phyloP scores from a whole-genome alignment of 2,888 invertebrate genomes.

The Pteria penguin region DNA sequence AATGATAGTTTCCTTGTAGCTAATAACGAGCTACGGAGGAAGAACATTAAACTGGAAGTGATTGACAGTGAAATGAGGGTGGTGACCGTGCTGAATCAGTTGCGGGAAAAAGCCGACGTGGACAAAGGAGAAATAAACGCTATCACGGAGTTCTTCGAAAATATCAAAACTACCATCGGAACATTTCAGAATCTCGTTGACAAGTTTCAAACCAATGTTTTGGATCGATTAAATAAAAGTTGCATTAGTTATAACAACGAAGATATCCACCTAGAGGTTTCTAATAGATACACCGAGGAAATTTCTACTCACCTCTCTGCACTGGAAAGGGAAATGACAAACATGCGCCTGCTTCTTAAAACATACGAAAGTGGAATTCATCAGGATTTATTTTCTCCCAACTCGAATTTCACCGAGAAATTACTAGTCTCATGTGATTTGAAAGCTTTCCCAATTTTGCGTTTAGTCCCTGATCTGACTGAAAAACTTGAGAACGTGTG shows the following conservation, averaged over 20 bases:
- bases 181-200: constrained; percentile 58
- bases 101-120: constrained; percentile 57
- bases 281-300: constrained; percentile 69
- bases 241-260: constrained; percentile 70
- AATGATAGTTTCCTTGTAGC: constrained; percentile 71
- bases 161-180: constrained; percentile 67
- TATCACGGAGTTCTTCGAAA: constrained; percentile 74
- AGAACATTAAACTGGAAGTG: constrained; percentile 62
- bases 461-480: constrained; percentile 73
- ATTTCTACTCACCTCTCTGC: constrained; percentile 64
- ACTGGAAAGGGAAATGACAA: constrained; percentile 59
- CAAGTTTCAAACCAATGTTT: constrained; percentile 69
- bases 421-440: constrained; percentile 73
- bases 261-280: constrained; percentile 67
- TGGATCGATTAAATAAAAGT: constrained; percentile 68
- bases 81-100: constrained; percentile 68
- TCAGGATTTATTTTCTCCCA: constrained; percentile 69
- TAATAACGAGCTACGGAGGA: constrained; percentile 67
- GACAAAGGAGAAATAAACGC: constrained; percentile 64
- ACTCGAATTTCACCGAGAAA: constrained; percentile 67
- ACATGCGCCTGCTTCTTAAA: constrained; percentile 65
- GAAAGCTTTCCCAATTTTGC: constrained; percentile 75
- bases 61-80: constrained; percentile 65
- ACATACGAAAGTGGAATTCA: constrained; percentile 68
- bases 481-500: constrained; percentile 69